Evolutionary conservation across 2,888 invertebrate genomes (phyloP), one percentile per base, ranked within the genome.

Genomic region (Agrochola lychnidis): DNA sequence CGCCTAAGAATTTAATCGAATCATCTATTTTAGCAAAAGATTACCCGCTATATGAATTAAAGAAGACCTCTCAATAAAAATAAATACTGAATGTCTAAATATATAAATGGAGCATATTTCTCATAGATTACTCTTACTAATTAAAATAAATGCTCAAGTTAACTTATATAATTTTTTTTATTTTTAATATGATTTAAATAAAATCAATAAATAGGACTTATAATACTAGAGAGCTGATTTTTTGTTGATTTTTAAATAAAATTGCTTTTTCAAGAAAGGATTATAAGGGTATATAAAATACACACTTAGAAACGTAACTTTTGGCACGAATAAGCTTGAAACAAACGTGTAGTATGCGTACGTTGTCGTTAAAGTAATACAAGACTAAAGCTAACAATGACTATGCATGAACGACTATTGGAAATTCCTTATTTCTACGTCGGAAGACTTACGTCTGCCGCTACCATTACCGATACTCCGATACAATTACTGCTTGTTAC

Each of bases 351-450:
- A 83, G 81, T 82, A 87, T 88, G 87, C 85, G 85, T 86, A 88
- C 84, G 66, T 85, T 85, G 83, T 86, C 82, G 81, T 83, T 87
- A 89, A 93, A 91, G 84, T 87, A 91, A 90, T 88, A 79, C 42
- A 73, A 86, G 73, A 89, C 94, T 96, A 95, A 94, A 93, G 91
- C 94, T 95, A 95, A 91, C 86, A 93, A 93, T 95, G 95, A 95
- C 95, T 96, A 95, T 85, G 84, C 90, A 87, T 89, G 89, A 94
- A 92, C 91, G 90, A 93, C 91, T 91, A 90, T 89, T 84, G 87
- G 84, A 81, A 81, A 86, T 89, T 89, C 88, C 89, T 92, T 92
- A 92, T 86, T 88, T 82, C 90, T 90, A 90, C 86, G 82, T 85
- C 88, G 83, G 89, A 90, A 85, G 87, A 88, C 85, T 87, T 82